Conservation (phyloP, 2,113 vertebrate species). For the Otolemur garnettii region DNA sequence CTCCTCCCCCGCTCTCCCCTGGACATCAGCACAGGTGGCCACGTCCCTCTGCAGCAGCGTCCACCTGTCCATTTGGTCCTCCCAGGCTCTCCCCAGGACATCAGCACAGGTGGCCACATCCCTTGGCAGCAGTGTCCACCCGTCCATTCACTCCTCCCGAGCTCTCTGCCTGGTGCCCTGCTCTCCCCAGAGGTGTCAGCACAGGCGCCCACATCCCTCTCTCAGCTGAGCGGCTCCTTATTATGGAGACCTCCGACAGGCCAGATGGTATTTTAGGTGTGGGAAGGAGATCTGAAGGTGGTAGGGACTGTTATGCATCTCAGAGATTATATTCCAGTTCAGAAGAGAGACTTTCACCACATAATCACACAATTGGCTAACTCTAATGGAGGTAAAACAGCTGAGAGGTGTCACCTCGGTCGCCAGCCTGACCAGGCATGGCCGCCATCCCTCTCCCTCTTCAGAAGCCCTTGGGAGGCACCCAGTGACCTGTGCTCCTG, state of each 20-base stretch:
- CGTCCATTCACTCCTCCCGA: background rate
- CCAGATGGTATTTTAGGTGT: background rate
- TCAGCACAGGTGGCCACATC: too few relatives aligned
- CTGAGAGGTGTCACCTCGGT: background rate
- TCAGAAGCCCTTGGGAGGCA: background rate
- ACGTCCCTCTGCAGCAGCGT: too few relatives aligned
- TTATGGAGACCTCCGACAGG: background rate
- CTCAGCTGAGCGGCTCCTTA: background rate
- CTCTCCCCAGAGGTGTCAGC: background rate
- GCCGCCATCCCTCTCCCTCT: background rate
- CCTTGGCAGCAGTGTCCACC: too few relatives aligned
- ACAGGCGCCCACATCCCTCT: background rate
- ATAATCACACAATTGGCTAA: background rate
- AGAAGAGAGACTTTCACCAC: background rate
- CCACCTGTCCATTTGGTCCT: too few relatives aligned
- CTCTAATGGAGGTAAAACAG: background rate
- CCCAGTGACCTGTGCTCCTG: background rate
- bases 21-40: too few relatives aligned
- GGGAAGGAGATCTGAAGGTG: background rate
- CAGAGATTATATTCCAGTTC: background rate
- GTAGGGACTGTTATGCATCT: background rate
- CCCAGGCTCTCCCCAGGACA: too few relatives aligned
- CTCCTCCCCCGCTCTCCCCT: too few relatives aligned
- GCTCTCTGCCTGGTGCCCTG: too few relatives aligned
- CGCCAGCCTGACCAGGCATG: background rate